Percentiles rank a stretch among this genome's conserved stretches.
Evolutionary conservation across 2,113 vertebrate genomes (phyloP).

Genomic region (Chloropsis cyanopogon): DNA sequence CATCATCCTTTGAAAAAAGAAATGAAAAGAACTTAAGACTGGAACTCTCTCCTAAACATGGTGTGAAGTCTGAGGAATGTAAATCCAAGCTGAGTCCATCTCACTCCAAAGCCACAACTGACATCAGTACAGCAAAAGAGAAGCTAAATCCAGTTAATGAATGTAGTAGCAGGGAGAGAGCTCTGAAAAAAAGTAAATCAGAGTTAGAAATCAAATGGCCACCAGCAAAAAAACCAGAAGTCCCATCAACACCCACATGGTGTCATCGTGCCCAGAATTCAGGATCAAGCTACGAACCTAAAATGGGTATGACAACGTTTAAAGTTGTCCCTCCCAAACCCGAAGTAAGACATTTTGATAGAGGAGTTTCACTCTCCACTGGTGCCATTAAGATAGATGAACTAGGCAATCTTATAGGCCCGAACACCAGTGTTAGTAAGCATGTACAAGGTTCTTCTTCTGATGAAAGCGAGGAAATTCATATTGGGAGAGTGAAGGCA

Average conservation of each 20-base stretch:
- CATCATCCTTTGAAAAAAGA: neutral
- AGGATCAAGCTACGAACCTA: constrained; percentile 73
- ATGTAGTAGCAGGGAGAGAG: neutral
- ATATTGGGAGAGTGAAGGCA: constrained; percentile 78
- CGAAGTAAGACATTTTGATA: constrained; percentile 59
- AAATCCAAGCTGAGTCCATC: neutral
- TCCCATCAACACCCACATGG: constrained; percentile 19
- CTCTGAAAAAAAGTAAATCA: neutral
- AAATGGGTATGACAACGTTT: constrained; percentile 88
- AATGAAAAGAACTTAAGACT: neutral
- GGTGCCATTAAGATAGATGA: constrained; percentile 94
- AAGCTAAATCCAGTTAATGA: neutral
- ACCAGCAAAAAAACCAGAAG: neutral
- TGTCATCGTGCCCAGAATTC: constrained; percentile 56
- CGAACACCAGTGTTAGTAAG: neutral
- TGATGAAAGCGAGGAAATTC: constrained; percentile 61
- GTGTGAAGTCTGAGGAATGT: neutral
- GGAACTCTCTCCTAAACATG: neutral
- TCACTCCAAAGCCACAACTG: neutral
- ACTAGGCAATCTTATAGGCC: constrained; percentile 86
- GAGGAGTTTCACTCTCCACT: constrained; percentile 62
- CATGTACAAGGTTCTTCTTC: neutral
- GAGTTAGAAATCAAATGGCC: neutral
- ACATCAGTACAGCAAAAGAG: neutral
- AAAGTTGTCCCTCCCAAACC: constrained; percentile 89